Evolutionary conservation across 1,140 invertebrate species (phyloP).

Genomic region (Bombus fervidus): DNA sequence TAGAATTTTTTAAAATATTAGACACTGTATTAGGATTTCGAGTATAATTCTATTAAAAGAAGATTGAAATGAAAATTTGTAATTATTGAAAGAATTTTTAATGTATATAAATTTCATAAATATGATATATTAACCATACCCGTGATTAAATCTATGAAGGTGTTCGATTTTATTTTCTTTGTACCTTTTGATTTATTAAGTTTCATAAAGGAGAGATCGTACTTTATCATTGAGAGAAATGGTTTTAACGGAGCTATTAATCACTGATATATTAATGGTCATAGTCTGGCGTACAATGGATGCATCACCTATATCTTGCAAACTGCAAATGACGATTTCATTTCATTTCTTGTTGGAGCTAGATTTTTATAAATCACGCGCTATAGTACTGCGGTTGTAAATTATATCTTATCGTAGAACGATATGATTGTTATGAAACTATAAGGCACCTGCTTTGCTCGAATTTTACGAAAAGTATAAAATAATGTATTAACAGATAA

Average conservation of each 20-base stretch:
- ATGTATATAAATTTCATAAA: background rate
- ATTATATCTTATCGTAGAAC: no score
- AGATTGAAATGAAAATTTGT: no score
- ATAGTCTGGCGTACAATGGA: background rate
- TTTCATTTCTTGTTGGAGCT: background rate
- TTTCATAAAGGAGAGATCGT: background rate
- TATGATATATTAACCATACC: no score
- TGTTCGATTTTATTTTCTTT: background rate
- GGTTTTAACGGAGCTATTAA: background rate
- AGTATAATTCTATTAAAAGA: background rate
- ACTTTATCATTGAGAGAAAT: conserved; percentile 6
- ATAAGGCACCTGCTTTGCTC: no score
- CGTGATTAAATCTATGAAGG: background rate
- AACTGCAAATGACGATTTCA: background rate
- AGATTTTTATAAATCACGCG: background rate
- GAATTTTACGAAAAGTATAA: no score
- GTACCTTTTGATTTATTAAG: background rate
- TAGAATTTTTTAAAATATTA: background rate
- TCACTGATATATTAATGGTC: background rate
- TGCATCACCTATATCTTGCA: background rate
- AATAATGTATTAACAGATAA: no score
- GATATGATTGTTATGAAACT: no score
- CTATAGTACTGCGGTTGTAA: background rate
- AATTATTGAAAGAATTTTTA: background rate
- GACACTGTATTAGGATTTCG: no score